Evolutionary conservation across 1,140 invertebrate genomes (phyloP).

Genomic region (Pissodes strobi): DNA sequence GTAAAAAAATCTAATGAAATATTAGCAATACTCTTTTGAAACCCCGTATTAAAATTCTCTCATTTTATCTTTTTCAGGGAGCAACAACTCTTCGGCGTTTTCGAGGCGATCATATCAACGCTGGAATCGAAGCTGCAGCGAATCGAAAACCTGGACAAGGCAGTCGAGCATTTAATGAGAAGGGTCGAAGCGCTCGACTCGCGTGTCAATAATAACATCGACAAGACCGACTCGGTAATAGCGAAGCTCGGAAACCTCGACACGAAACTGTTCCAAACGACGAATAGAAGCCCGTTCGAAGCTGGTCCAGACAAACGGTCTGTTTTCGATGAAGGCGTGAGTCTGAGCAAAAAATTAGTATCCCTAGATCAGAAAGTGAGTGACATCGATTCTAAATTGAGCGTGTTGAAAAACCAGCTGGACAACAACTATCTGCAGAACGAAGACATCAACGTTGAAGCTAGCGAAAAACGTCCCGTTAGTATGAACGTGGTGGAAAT

Average conservation of each 20-base stretch:
- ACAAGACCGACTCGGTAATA: constrained; percentile 81
- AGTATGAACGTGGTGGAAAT: constrained; percentile 79
- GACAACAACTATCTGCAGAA: constrained; percentile 78
- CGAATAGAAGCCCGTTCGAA: constrained; percentile 32
- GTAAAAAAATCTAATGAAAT: too few relatives aligned
- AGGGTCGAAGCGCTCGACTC: constrained; percentile 79
- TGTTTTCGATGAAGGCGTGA: constrained; percentile 14
- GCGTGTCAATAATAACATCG: constrained; percentile 78
- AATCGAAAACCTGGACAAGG: constrained; percentile 84
- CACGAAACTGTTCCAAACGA: constrained; percentile 66
- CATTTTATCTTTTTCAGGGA: constrained; percentile 70
- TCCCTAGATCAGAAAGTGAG: constrained; percentile 80
- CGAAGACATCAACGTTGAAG: constrained; percentile 81
- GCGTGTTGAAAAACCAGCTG: constrained; percentile 76
- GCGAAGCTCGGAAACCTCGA: constrained; percentile 74
- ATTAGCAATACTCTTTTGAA: not conserved
- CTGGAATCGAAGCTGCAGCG: constrained; percentile 83
- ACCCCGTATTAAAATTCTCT: not conserved
- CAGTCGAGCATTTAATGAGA: constrained; percentile 82
- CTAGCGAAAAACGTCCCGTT: constrained; percentile 81
- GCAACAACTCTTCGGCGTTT: constrained; percentile 85
- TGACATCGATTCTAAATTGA: constrained; percentile 78
- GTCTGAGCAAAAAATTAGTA: constrained; percentile 48
- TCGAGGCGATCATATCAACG: constrained; percentile 85
- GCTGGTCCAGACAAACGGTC: not conserved